phyloP scores from a whole-genome alignment of 1,140 invertebrate species.

The Papilio machaon region DNA sequence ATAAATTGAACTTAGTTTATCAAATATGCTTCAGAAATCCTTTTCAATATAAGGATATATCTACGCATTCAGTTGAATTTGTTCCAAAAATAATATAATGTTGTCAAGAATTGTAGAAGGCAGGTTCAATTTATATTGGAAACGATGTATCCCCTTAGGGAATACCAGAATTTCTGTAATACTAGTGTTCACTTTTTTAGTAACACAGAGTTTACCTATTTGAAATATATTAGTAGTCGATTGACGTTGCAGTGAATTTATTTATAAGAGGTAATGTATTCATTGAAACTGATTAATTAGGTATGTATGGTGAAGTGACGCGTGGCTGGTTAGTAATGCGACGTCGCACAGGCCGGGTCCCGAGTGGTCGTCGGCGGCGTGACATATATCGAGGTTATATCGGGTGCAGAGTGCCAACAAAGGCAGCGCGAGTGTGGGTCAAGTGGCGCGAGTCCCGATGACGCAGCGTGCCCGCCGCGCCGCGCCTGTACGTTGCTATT shows the following conservation, averaged over 20 bases:
- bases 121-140: slow-evolving; percentile 2
- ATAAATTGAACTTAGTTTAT: not conserved
- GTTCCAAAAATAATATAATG: slow-evolving; percentile 1
- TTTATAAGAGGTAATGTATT: not conserved
- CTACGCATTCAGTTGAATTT: not conserved
- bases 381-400: slow-evolving; percentile 36
- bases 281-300: slow-evolving; percentile 33
- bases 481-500: slow-evolving; percentile 67
- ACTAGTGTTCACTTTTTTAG: not conserved
- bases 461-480: slow-evolving; percentile 40
- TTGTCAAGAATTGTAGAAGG: slow-evolving; percentile 13
- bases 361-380: slow-evolving; percentile 6
- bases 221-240: not conserved
- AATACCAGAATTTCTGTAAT: not conserved
- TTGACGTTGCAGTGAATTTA: not conserved
- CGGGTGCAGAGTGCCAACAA: slow-evolving; percentile 31
- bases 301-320: slow-evolving; percentile 5
- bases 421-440: slow-evolving; percentile 42
- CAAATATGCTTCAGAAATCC: not conserved
- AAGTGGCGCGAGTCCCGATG: slow-evolving; percentile 41
- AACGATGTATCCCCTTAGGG: slow-evolving; percentile 15
- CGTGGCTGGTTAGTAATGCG: slow-evolving; percentile 14
- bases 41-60: not conserved
- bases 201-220: not conserved
- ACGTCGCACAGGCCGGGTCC: not conserved